phyloP scores from a whole-genome alignment of 2,888 invertebrate species.

The Megalurothrips usitatus region DNA sequence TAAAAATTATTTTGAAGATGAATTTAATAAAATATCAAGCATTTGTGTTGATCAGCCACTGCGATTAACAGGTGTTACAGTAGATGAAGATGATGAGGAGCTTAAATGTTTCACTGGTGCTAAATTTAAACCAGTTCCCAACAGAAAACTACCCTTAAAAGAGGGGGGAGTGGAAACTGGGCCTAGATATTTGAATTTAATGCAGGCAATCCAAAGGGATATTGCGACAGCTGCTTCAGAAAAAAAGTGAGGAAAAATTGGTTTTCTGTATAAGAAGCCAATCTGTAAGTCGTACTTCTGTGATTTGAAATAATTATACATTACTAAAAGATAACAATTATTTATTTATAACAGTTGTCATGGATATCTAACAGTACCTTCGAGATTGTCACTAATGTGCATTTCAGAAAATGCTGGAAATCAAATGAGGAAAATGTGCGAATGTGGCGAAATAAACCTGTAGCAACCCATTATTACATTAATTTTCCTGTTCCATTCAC shows the following conservation, averaged over 20 bases:
- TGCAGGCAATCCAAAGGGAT: neutral
- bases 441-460: neutral
- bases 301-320: neutral
- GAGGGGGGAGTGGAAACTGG: neutral
- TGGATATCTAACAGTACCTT: neutral
- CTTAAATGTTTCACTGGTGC: neutral
- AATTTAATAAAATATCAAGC: neutral
- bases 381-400: neutral
- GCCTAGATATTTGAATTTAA: neutral
- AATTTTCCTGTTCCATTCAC: neutral
- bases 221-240: neutral
- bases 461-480: neutral
- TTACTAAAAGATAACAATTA: neutral
- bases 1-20: neutral
- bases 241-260: neutral
- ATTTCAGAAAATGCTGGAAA: neutral
- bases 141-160: neutral
- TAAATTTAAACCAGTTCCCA: neutral
- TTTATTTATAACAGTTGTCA: neutral
- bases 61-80: neutral
- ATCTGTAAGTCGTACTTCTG: neutral
- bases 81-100: neutral
- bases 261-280: neutral
- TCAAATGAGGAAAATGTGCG: neutral
- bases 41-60: neutral